Conservation (phyloP, 2,888 invertebrate genomes). For the Pollenia amentaria region DNA sequence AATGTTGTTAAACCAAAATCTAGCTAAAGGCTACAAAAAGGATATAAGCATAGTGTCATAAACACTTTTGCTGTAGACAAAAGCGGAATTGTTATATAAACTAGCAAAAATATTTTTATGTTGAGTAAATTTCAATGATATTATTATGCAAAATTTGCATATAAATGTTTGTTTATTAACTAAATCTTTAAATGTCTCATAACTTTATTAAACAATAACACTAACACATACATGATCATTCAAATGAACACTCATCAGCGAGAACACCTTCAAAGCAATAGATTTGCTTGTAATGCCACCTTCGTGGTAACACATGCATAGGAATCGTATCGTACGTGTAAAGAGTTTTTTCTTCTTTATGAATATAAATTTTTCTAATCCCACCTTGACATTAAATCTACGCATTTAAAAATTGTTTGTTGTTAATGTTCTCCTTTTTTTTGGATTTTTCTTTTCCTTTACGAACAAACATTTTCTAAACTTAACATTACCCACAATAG, state of each 20-base stretch:
- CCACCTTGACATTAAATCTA: constrained; percentile 80
- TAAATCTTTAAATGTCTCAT: constrained; percentile 70
- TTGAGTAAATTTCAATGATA: constrained; percentile 28
- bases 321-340: constrained; percentile 22
- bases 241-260: not conserved
- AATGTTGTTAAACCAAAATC: constrained; percentile 21
- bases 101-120: constrained; percentile 51
- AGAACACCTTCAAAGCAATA: constrained; percentile 53
- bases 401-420: constrained; percentile 76
- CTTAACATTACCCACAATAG: constrained; percentile 70
- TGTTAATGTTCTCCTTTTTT: constrained; percentile 18
- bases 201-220: constrained; percentile 60
- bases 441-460: not conserved
- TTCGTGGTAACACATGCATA: constrained; percentile 22
- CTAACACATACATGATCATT: constrained; percentile 9
- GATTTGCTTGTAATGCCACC: constrained; percentile 42
- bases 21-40: constrained; percentile 9
- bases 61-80: not conserved
- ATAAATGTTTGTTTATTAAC: constrained; percentile 65
- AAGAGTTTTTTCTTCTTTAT: constrained; percentile 10
- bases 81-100: constrained; percentile 8
- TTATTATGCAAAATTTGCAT: constrained; percentile 62
- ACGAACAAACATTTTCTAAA: constrained; percentile 23
- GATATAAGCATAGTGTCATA: not conserved
- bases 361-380: constrained; percentile 76